Evolutionary conservation across 1,140 invertebrate genomes (phyloP).

Genomic region (Bombus breviceps): DNA sequence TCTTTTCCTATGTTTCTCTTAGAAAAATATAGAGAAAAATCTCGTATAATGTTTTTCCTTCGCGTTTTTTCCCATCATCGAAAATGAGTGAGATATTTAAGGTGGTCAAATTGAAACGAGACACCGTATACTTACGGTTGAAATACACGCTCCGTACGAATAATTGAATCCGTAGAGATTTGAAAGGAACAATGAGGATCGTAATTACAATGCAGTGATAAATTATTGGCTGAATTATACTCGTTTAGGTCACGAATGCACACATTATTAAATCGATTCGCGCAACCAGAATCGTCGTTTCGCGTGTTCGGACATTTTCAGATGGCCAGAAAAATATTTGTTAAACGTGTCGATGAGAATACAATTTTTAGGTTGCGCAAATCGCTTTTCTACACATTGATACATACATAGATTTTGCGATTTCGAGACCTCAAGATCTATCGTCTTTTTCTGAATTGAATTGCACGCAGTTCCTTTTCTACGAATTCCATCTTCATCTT

Average conservation of each 20-base stretch:
- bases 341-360: neutral
- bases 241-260: constrained; percentile 4
- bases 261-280: constrained; percentile 7
- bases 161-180: constrained; percentile 14
- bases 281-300: neutral
- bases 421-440: no score
- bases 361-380: neutral
- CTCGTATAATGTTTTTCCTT: no score
- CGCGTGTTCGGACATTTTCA: neutral
- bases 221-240: constrained; percentile 22
- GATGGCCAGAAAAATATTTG: neutral
- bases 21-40: no score
- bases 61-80: no score
- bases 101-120: no score
- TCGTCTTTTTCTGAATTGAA: no score
- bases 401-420: no score
- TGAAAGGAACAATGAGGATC: constrained; percentile 8
- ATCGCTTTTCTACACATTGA: no score
- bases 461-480: no score
- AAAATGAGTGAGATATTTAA: no score
- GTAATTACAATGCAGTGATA: constrained; percentile 15
- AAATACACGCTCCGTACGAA: neutral
- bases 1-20: no score
- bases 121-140: neutral
- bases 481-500: no score